Evolutionary conservation across 2,797 vertebrate species (phyloP), one percentile per base, ranked within the genome.

Genomic region (Mionectes olivaceus): DNA sequence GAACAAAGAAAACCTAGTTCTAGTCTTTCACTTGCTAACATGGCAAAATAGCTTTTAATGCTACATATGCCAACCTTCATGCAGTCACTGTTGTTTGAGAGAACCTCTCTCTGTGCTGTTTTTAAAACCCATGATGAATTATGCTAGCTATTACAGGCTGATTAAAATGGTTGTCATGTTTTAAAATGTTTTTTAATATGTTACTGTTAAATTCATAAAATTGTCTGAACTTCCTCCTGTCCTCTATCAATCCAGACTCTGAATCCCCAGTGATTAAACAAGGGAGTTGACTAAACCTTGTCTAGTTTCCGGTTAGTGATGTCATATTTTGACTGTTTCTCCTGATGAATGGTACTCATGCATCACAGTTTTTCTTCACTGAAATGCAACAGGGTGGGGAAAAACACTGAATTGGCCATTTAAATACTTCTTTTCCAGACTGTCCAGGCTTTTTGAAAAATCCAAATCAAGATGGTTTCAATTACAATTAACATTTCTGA

Each of bases 301-400:
- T 88, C 87, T 94, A 68, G 78, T 90, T 92, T 61, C 80, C 95
- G 84, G 80, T 91, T 94, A 95, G 84, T 93, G 94, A 96, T 83
- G 89, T 91, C 89, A 80, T 95, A 49, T 91, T 97, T 90, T 92
- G 90, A 86, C 94, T 95, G 27, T 96, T 96, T 94, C 67, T 92
- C 30, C 39, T 92, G 87, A 77, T 94, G 78, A 87, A 85, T 81
- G 56, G 28, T 93, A 78, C 56, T 94, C 46, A 92, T 88, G 90
- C 69, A 69, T 94, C 93, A 95, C 49, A 49, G 59, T 79, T 92
- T 96, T 91, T 90, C 78, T 77, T 73, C 57, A 13, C 59, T 85
- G 61, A 90, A 93, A 93, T 93, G 83, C 89, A 75, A 52, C 89
- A 57, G 85, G 44, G 75, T 86, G 61, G 63, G 76, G 70, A 87